Conservation (phyloP, 2,888 invertebrate genomes). For the Tolmerus cingulatus region DNA sequence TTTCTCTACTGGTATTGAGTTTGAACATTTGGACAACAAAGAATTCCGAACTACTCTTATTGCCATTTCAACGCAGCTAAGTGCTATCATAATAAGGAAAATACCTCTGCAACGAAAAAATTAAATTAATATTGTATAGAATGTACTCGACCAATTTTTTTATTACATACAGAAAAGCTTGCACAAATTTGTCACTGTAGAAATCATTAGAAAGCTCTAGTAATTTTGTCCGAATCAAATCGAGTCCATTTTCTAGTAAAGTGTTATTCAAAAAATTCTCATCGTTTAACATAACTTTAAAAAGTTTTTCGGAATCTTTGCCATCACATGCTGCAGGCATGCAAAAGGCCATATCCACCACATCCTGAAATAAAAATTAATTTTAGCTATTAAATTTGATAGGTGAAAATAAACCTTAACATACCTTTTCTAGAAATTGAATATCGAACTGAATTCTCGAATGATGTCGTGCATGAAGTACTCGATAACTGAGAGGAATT, state of each 20-base stretch:
- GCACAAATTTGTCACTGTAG: constrained; percentile 45
- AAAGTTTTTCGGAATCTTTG: constrained; percentile 41
- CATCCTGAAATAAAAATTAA: constrained; percentile 40
- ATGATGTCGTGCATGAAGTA: constrained; percentile 40
- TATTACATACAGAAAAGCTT: constrained; percentile 48
- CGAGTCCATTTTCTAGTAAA: constrained; percentile 39
- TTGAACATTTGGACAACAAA: not conserved
- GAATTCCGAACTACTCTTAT: not conserved
- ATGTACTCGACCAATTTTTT: too few species aligned
- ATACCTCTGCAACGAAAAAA: too few species aligned
- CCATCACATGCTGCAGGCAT: constrained; percentile 46
- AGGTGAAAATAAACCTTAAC: not conserved
- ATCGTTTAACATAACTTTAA: constrained; percentile 40
- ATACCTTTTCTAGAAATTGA: constrained; percentile 40
- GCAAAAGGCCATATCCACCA: constrained; percentile 49
- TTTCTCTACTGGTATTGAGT: not conserved
- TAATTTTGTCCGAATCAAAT: constrained; percentile 48
- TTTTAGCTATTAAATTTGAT: too few species aligned
- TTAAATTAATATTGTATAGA: not conserved
- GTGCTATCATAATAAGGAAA: not conserved
- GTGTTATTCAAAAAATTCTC: constrained; percentile 43
- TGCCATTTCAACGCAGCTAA: not conserved
- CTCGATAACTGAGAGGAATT: constrained; percentile 37
- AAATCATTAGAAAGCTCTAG: constrained; percentile 48
- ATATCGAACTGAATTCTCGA: constrained; percentile 46